Percentiles rank a stretch among this genome's conserved stretches.
These are phyloP conservation scores for Chrysochloris asiatica DNA, from an alignment of 2,113 vertebrate species.

Conservation along the genomic window DNA sequence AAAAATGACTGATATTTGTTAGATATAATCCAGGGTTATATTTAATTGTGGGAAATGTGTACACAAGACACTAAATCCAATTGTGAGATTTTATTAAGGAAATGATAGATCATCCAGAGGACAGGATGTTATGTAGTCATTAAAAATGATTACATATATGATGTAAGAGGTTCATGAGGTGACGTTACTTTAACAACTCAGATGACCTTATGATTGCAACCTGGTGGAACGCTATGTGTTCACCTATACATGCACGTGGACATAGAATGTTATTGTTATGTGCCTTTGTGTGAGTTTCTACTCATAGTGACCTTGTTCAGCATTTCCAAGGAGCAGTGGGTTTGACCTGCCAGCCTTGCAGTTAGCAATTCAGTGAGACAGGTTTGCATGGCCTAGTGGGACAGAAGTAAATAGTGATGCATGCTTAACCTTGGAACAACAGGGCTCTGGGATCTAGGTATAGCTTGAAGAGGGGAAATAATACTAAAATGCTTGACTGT, in stretches of 20 bases:
- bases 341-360: too few species aligned
- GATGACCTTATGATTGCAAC: conserved; percentile 25
- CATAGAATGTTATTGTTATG: too few species aligned
- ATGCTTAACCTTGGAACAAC: too few species aligned
- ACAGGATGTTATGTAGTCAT: conserved; percentile 58
- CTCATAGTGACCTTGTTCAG: too few species aligned
- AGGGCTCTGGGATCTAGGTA: too few species aligned
- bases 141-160: conserved; percentile 71
- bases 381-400: too few species aligned
- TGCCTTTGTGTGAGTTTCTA: too few species aligned
- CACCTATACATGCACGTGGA: background rate
- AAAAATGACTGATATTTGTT: conserved; percentile 40
- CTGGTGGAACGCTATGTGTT: conserved; percentile 1
- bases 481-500: too few species aligned
- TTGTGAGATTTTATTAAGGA: conserved; percentile 77
- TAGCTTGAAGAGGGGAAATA: too few species aligned
- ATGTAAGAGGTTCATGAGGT: conserved; percentile 60
- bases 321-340: too few species aligned
- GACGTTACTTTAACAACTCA: conserved; percentile 71
- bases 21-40: conserved; percentile 19
- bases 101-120: conserved; percentile 60
- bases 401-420: too few species aligned
- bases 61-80: conserved; percentile 63
- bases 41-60: conserved; percentile 56
- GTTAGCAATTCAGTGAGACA: too few species aligned